Base-by-base conservation (phyloP, 2,113 vertebrate species). In the Hypanus sabinus region DNA sequence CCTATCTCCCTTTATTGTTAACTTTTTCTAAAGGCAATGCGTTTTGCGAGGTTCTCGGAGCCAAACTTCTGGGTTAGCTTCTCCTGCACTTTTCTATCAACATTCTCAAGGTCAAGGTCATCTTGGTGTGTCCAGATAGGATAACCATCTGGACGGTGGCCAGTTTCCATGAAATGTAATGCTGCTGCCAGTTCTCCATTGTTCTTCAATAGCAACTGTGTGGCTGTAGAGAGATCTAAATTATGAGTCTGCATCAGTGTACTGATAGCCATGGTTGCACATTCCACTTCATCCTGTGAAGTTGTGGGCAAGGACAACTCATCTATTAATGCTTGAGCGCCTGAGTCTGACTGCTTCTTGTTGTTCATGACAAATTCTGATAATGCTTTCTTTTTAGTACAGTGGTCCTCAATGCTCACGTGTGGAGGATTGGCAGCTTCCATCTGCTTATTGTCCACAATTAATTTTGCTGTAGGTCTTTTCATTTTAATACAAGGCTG, bases 191-290 rank as follows among this genome's bases (percentile, higher is more conserved):
- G 94, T 14, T 99, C 98, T 75, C 99, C 98, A 0, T 96, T 98
- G 95, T 97, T 98, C 95, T 97, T 99, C 94, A 99, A 94, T 79
- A 99, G 96, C 0, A 98, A 97, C 95, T 98, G 98, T 76, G 97
- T 98, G 46, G 99, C 97, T 24, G 95, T 96, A 5, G 95, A 95
- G 5, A 99, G 94, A 95, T 98, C 97, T 95, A 97, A 94, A n/a
- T 96, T 94, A 0, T 97, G 97, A 93, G 97, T 95, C 18, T 95
- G 95, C 97, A 98, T 98, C 94, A 99, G 95, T 0, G 94, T 94
- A 62, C 94, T 96, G 94, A 99, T 96, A 88, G 95, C 96, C 95
- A 95, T 95, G 2, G 96, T 95, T 9, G 95, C 96, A 94, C 95
- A 94, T 94, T 94, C 95, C 94, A 97, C 96, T 30, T 94, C 94